Evolutionary conservation across 1,140 invertebrate species (phyloP).

Genomic region (Lethocerus indicus): DNA sequence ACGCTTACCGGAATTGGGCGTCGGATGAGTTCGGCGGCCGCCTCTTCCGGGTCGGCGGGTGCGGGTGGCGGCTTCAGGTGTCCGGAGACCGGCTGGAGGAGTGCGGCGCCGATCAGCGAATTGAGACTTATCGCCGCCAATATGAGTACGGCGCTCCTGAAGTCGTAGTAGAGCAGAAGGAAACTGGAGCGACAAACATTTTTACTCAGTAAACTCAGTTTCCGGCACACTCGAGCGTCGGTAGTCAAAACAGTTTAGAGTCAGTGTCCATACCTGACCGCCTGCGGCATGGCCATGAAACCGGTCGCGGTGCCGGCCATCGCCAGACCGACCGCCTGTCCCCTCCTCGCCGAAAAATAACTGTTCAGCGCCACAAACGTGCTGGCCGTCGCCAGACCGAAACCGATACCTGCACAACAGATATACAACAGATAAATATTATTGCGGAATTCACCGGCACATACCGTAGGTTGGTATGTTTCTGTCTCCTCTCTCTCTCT

Average conservation of each 20-base stretch:
- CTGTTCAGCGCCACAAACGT: slow-evolving; percentile 31
- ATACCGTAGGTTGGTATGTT: too few relatives aligned
- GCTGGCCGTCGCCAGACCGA: slow-evolving; percentile 42
- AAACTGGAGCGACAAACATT: slow-evolving; percentile 19
- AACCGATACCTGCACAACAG: slow-evolving; percentile 40
- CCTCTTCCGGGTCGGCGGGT: background rate
- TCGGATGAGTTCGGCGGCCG: too few relatives aligned
- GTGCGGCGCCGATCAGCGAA: slow-evolving; percentile 36
- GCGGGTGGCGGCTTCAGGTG: slow-evolving; percentile 26
- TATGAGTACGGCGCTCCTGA: slow-evolving; percentile 40
- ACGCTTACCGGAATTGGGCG: too few relatives aligned
- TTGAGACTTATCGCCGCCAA: slow-evolving; percentile 41
- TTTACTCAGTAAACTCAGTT: too few relatives aligned
- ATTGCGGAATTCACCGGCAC: too few relatives aligned
- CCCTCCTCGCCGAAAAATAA: slow-evolving; percentile 52
- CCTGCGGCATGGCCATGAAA: slow-evolving; percentile 52
- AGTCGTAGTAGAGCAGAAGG: slow-evolving; percentile 32
- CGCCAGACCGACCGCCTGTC: slow-evolving; percentile 54
- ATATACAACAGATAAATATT: too few relatives aligned
- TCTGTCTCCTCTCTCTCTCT: too few relatives aligned
- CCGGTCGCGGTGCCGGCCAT: slow-evolving; percentile 58
- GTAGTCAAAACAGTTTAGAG: background rate
- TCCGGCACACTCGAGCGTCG: too few relatives aligned
- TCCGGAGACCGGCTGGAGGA: slow-evolving; percentile 48
- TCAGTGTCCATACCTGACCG: slow-evolving; percentile 21